Evolutionary conservation across 2,888 invertebrate genomes (phyloP).

Genomic region (Beris morrisii): DNA sequence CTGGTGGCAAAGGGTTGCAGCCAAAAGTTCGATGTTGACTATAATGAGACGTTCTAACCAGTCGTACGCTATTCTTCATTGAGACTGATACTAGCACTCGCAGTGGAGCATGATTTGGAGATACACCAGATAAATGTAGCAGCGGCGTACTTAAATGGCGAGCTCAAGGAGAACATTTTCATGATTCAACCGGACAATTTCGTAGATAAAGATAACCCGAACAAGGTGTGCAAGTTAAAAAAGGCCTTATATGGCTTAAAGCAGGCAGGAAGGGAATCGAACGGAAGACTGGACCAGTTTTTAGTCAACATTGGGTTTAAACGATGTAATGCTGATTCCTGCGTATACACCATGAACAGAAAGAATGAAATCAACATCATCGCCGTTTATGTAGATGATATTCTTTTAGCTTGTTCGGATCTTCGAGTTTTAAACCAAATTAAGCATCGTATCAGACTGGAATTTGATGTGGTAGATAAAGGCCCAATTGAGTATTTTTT

Average conservation of each 20-base stretch:
- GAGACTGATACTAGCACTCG: background rate
- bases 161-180: background rate
- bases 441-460: background rate
- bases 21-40: constrained; percentile 26
- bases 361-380: background rate
- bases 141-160: constrained; percentile 7
- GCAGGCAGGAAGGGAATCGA: constrained; percentile 21
- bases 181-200: background rate
- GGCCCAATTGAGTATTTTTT: background rate
- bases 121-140: too few species aligned
- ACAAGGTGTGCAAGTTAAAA: background rate
- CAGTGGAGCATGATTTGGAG: background rate
- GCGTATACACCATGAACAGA: background rate
- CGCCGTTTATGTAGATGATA: background rate
- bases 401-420: background rate
- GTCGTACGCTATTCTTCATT: background rate
- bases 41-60: constrained; percentile 32
- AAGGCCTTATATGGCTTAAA: constrained; percentile 26
- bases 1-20: background rate
- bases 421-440: background rate
- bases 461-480: background rate
- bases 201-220: background rate
- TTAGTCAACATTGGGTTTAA: background rate
- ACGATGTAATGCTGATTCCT: background rate
- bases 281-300: constrained; percentile 4